phyloP scores from a whole-genome alignment of 2,888 invertebrate species.

The Quadroppia sp. region DNA sequence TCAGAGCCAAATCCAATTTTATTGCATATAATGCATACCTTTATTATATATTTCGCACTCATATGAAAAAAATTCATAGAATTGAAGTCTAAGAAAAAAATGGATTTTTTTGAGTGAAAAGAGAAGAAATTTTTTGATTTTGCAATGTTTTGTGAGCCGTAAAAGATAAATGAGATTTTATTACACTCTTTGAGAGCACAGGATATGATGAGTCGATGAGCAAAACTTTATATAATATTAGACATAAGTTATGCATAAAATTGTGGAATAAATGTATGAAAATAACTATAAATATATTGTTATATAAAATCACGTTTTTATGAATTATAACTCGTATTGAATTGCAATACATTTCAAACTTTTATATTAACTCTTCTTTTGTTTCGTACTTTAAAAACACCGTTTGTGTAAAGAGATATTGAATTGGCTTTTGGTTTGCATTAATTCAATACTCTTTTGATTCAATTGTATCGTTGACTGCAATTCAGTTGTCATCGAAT shows the following conservation, averaged over 20 bases:
- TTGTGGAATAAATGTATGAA: background rate
- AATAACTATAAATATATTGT: background rate
- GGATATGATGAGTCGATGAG: background rate
- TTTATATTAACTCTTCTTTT: background rate
- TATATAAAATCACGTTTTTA: background rate
- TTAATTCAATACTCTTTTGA: background rate
- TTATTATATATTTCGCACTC: too few relatives aligned
- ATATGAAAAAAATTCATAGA: background rate
- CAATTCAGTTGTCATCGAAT: background rate
- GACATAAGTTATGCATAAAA: background rate
- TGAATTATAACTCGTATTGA: too few relatives aligned
- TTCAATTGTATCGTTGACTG: background rate
- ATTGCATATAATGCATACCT: background rate
- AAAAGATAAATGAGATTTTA: conserved; percentile 20
- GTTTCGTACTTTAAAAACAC: too few relatives aligned
- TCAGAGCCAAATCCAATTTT: background rate
- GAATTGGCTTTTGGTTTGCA: too few relatives aligned
- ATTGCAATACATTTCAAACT: too few relatives aligned
- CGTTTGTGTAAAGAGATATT: too few relatives aligned
- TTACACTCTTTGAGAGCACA: background rate
- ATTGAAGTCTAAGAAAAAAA: background rate
- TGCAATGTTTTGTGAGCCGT: background rate
- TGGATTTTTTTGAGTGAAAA: background rate
- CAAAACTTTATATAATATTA: background rate
- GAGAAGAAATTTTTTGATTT: background rate